These are phyloP conservation scores for Gracilinanus agilis DNA, from an alignment of 2,113 vertebrate species.

Conservation along the genomic window DNA sequence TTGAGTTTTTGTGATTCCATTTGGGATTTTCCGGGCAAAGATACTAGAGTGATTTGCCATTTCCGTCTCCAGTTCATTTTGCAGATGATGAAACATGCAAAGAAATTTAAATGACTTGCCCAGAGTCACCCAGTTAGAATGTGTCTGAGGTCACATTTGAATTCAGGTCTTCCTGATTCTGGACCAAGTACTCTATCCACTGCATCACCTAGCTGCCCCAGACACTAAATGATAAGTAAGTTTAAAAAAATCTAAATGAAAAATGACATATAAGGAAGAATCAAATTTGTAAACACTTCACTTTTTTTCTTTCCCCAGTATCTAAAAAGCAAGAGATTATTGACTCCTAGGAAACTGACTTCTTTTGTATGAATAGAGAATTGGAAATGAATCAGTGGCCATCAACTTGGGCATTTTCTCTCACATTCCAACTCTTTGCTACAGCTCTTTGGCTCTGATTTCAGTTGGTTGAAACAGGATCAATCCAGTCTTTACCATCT, in stretches of 20 bases:
- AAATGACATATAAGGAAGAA: background rate
- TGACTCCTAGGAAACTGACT: background rate
- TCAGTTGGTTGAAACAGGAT: no score
- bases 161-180: background rate
- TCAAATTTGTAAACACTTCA: background rate
- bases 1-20: background rate
- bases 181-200: background rate
- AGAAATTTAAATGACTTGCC: background rate
- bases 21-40: background rate
- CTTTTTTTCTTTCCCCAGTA: background rate
- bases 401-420: background rate
- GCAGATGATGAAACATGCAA: background rate
- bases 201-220: background rate
- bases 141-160: background rate
- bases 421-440: background rate
- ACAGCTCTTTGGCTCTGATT: background rate
- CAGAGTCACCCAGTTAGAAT: background rate
- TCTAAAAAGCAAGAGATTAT: background rate
- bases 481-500: background rate
- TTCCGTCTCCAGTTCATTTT: background rate
- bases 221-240: background rate
- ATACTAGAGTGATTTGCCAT: background rate
- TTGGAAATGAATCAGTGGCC: background rate
- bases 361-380: background rate
- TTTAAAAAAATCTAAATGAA: background rate